Evolutionary conservation across 1,140 invertebrate genomes (phyloP).

Genomic region (Ctenoplectra terminalis): DNA sequence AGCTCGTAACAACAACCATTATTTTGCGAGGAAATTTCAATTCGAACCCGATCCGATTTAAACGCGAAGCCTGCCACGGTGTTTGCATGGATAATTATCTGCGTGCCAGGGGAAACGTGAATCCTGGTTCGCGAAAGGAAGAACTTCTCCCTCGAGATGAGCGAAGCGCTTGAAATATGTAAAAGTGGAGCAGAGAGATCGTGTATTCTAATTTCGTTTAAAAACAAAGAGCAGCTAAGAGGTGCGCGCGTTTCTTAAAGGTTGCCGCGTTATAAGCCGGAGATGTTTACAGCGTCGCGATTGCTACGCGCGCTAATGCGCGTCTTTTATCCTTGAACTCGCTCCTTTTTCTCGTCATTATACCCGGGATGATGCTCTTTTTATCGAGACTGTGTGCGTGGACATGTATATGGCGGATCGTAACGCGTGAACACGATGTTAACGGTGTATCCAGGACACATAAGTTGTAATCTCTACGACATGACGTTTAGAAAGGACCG

Average conservation of each 20-base stretch:
- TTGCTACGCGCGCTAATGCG: not conserved
- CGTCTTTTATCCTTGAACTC: slow-evolving; percentile 14
- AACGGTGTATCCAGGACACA: not conserved
- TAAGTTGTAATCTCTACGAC: not conserved
- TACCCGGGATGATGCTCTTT: not conserved
- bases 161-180: not conserved
- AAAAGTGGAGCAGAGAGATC: not conserved
- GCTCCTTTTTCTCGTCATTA: not conserved
- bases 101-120: no score
- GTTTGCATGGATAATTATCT: slow-evolving; percentile 1
- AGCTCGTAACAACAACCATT: not conserved
- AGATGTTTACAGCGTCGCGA: not conserved
- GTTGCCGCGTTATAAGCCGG: not conserved
- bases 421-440: not conserved
- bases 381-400: not conserved
- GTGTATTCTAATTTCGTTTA: slow-evolving; percentile 3
- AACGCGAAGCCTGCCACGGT: not conserved
- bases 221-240: not conserved
- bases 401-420: not conserved
- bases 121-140: not conserved
- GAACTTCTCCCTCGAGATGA: not conserved
- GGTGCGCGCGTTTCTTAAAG: not conserved
- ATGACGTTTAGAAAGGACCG: not conserved
- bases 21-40: not conserved
- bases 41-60: not conserved